Evolutionary conservation across 2,797 vertebrate genomes (phyloP), one percentile per base, ranked within the genome.

Genomic region (Sebastes iracundus): DNA sequence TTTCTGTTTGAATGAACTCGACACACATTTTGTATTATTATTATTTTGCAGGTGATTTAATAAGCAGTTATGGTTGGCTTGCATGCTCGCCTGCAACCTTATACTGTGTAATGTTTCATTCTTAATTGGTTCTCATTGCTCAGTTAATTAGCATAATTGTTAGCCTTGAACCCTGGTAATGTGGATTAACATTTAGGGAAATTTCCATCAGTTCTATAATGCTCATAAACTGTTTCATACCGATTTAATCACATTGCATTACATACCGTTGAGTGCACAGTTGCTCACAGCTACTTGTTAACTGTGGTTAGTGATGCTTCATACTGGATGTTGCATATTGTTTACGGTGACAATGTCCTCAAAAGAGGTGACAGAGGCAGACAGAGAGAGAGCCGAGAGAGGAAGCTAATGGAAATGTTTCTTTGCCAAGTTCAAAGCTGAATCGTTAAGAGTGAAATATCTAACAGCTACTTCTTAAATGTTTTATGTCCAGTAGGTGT

Each of bases 301-400:
- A 32, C 13, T 38, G 20, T 49, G 27, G 23, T 62, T 25, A 61
- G 22, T 46, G 42, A 66, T n/a, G n/a, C 28, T n/a, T 73, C 12
- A n/a, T 22, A 20, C 42, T 30, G 25, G n/a, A 60, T 74, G 69
- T 25, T 77, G 30, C 14, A 11, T 66, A 13, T 68, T 49, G 65
- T 74, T 61, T 75, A 35, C 27, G 56, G 6, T 72, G 56, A 56
- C 63, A 55, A 10, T 78, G 70, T 30, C 64, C 12, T 75, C 27
- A 64, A 63, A 68, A 80, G 59, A 56, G 72, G 61, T 74, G 83
- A 77, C 72, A 49, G 38, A 74, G 60, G 72, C 49, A 53, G 49
- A 53, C 49, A 64, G 53, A 62, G 72, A 85, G 81, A 71, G 46
- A 77, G 77, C 66, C 72, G 63, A 82, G 67, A 69, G 70, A 80